A percentile compares a stretch with the other conserved stretches of the same genome.
These are phyloP conservation scores for Lates japonicus DNA, from an alignment of 2,797 vertebrate species.

Conservation along the genomic window DNA sequence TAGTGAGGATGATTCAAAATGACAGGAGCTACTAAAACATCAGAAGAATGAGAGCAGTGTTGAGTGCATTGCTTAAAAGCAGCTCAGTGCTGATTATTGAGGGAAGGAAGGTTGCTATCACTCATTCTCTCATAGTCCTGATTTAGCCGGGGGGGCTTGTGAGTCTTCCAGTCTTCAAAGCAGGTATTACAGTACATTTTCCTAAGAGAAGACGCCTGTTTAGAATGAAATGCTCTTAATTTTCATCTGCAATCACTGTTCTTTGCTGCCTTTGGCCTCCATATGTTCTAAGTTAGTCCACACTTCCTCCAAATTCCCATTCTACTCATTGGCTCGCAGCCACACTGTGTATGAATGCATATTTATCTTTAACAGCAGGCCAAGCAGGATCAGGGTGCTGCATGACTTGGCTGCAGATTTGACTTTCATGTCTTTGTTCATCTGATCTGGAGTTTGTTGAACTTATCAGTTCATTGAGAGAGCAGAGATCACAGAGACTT, in stretches of 20 bases:
- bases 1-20: constrained; percentile 5
- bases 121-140: not conserved
- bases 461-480: not conserved
- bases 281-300: constrained; percentile 37
- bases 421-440: constrained; percentile 4
- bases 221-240: not conserved
- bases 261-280: not conserved
- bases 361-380: constrained; percentile 14
- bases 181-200: not conserved
- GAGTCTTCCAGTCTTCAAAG: constrained; percentile 8
- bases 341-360: not conserved
- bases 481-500: not conserved
- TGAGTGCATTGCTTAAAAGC: not conserved
- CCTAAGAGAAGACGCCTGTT: constrained; percentile 9
- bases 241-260: constrained; percentile 9
- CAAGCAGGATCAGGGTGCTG: not conserved
- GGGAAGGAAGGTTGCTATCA: not conserved
- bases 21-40: not conserved
- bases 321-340: constrained; percentile 8
- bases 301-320: not conserved
- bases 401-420: constrained; percentile 27
- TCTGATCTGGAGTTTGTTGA: constrained; percentile 12
- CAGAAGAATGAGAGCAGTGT: not conserved
- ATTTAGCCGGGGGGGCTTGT: not conserved
- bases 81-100: not conserved